Conservation (phyloP, 2,888 invertebrate genomes). For the Allacma fusca region DNA sequence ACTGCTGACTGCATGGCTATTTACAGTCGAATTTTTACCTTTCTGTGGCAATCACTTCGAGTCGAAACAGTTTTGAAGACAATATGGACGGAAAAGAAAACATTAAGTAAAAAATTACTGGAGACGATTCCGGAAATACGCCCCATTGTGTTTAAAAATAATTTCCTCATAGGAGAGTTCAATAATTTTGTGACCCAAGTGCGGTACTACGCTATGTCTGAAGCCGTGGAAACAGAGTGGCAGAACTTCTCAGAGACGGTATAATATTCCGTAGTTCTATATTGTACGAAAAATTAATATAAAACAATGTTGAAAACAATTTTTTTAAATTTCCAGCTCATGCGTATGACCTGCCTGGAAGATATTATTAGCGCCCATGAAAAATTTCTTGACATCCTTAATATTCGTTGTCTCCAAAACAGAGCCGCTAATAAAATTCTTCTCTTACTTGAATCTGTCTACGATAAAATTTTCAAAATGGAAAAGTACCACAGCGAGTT, state of each 20-base stretch:
- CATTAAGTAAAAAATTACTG: conserved; percentile 28
- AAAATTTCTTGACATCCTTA: conserved; percentile 30
- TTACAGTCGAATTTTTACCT: conserved; percentile 36
- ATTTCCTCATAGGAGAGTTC: conserved; percentile 33
- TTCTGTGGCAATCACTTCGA: conserved; percentile 38
- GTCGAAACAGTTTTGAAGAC: conserved; percentile 27
- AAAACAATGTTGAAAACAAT: too few relatives aligned
- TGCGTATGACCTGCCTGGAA: conserved; percentile 33
- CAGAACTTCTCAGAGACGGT: conserved; percentile 22
- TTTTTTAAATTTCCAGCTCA: conserved; percentile 29
- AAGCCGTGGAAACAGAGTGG: conserved; percentile 45
- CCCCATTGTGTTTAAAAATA: conserved; percentile 20
- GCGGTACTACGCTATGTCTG: conserved; percentile 42
- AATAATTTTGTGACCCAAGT: conserved; percentile 41
- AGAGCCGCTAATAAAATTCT: conserved; percentile 28
- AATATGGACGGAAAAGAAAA: conserved; percentile 37
- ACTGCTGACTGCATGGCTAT: conserved; percentile 28
- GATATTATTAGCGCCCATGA: conserved; percentile 41
- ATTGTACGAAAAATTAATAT: too few relatives aligned
- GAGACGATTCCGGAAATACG: conserved; percentile 24
- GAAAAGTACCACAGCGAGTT: conserved; percentile 34
- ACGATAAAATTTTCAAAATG: conserved; percentile 35
- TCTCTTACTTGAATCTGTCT: conserved; percentile 28
- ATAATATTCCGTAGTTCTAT: neutral
- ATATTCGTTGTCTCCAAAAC: conserved; percentile 38